Base-by-base conservation (phyloP, 1,140 invertebrate species). In the Heliconius congener region DNA sequence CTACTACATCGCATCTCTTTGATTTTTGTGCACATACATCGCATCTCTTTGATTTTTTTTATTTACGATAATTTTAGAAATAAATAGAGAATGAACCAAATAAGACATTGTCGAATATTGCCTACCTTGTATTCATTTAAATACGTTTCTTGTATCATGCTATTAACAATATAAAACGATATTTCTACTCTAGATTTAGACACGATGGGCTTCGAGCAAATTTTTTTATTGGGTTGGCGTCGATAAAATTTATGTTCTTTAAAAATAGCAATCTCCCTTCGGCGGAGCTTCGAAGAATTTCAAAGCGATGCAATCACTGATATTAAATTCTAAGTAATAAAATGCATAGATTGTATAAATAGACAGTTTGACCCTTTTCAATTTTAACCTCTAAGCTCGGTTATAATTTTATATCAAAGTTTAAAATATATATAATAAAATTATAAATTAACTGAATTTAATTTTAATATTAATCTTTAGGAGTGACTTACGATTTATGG, bases 321-420 rank as follows among this genome's bases (percentile, higher is more conserved):
- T 60, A 46, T 57, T 74, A 73, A 60, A 74, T 73, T 79, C 78
- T 79, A 42, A 71, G 78, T 79, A 79, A 46, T 76, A 71, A 71
- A 50, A 77, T 19, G 73, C 6, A 60, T 75, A 52, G 50, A 30
- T 52, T 16, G 1, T 37, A 74, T 74, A 27, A 27, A 50, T 19
- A 57, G 8, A 30, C 18, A 3, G 37, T 42, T 4, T 60, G 37
- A 30, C 71, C 71, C 0, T 72, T 19, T 66, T 66, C 60, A 16
- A 66, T 23, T 66, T 27, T 27, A 13, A 27, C 9, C 5, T 66
- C 60, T 27, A 66, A 13, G 11, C 11, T 66, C 23, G n/a, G 3
- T 66, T 52, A 52, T 52, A 19, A 52, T 52, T 52, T 19, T 52
- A 19, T 52, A 52, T 52, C 18, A 18, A 18, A 52, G 42, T 42